Percentiles rank a stretch among this genome's conserved stretches.
These are phyloP conservation scores for Heteractis magnifica DNA, from an alignment of 92 coral and sea anemone genomes.

Conservation along the genomic window DNA sequence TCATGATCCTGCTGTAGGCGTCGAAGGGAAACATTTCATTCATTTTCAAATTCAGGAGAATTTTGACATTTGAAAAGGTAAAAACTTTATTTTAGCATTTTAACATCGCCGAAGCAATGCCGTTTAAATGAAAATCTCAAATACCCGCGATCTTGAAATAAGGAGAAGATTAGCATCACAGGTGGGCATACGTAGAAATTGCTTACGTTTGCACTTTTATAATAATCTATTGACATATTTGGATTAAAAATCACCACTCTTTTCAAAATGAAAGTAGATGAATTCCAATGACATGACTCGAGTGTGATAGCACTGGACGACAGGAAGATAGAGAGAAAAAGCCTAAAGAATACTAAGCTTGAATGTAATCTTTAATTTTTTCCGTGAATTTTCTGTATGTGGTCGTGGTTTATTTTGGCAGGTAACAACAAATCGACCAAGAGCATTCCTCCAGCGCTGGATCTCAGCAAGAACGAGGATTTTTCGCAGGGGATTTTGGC, in stretches of 20 bases:
- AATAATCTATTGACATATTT: not conserved
- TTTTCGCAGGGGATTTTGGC: constrained; percentile 69
- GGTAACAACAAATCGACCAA: constrained; percentile 37
- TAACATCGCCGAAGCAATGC: not conserved
- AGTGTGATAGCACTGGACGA: not conserved
- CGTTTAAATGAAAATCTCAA: not conserved
- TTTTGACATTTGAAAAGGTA: not conserved
- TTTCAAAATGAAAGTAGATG: not conserved
- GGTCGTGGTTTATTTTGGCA: not conserved
- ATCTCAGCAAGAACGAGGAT: constrained; percentile 36
- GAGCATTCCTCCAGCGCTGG: constrained; percentile 70
- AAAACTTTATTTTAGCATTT: not conserved
- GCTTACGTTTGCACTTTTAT: not conserved
- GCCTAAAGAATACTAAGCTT: not conserved
- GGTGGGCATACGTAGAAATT: not conserved
- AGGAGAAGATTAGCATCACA: not conserved
- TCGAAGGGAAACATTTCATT: not conserved
- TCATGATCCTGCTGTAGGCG: not conserved
- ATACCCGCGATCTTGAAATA: not conserved
- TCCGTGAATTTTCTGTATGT: not conserved
- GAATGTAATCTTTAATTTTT: not conserved
- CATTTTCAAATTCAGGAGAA: not conserved
- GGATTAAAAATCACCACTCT: not conserved
- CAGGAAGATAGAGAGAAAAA: too few relatives aligned
- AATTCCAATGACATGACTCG: not conserved